phyloP scores from a whole-genome alignment of 1,140 invertebrate genomes.

The Notospermus geniculatus region DNA sequence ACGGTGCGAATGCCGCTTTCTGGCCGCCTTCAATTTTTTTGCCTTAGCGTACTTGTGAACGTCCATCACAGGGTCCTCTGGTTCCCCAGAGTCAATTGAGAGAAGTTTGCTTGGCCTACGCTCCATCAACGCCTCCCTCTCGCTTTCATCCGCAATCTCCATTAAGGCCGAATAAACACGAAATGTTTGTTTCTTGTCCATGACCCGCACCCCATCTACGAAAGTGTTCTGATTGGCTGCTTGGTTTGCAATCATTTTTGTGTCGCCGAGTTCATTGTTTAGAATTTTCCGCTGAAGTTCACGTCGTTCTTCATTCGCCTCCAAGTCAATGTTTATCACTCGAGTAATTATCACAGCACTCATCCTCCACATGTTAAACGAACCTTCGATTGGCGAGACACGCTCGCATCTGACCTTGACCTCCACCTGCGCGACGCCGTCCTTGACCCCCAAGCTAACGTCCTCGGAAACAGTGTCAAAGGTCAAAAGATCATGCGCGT shows the following conservation, averaged over 20 bases:
- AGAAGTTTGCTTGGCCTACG: conserved; percentile 5
- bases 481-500: conserved; percentile 23
- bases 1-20: no score
- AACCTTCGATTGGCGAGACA: conserved; percentile 45
- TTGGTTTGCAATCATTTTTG: not conserved
- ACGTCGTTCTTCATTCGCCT: conserved; percentile 44
- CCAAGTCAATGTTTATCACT: conserved; percentile 49
- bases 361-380: conserved; percentile 52
- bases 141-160: conserved; percentile 16
- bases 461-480: conserved; percentile 52
- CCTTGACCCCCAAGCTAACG: conserved; percentile 44
- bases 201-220: conserved; percentile 1
- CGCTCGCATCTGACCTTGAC: conserved; percentile 49
- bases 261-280: conserved; percentile 2
- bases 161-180: conserved; percentile 24
- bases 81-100: not conserved
- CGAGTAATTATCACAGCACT: conserved; percentile 51
- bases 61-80: no score
- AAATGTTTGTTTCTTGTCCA: conserved; percentile 23
- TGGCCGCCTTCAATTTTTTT: no score
- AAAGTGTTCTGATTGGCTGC: not conserved
- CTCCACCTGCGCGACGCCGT: conserved; percentile 45
- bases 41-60: no score
- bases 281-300: conserved; percentile 48
- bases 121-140: conserved; percentile 7